A percentile compares a stretch with the other conserved stretches of the same genome.
Evolutionary conservation across 2,797 vertebrate genomes (phyloP).

Genomic region (Galago senegalensis): DNA sequence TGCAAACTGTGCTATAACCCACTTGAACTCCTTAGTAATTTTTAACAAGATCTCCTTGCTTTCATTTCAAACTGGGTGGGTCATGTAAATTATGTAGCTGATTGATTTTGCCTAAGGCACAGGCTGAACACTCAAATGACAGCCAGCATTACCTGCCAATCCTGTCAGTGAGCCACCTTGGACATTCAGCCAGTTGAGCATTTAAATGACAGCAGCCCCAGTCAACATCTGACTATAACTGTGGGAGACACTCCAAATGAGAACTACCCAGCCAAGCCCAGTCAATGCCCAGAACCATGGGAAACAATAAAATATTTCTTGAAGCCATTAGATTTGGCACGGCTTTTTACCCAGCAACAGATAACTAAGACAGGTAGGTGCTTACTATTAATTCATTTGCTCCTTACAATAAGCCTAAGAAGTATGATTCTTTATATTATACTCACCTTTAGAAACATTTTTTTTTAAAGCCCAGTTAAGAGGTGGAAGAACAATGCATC

Average conservation of each 20-base stretch:
- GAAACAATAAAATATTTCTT: neutral
- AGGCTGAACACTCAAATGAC: neutral
- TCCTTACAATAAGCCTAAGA: neutral
- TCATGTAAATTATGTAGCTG: neutral
- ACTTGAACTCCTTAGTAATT: neutral
- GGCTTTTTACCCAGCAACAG: neutral
- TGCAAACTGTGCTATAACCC: neutral
- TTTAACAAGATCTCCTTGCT: neutral
- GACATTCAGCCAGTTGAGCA: neutral
- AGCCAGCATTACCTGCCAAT: neutral
- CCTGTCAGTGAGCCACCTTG: neutral
- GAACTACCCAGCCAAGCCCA: neutral
- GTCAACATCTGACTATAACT: neutral
- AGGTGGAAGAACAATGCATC: neutral
- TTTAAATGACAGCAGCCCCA: neutral
- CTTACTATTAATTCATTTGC: conserved; percentile 20
- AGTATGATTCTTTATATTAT: neutral
- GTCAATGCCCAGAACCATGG: neutral
- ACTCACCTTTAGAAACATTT: conserved; percentile 9
- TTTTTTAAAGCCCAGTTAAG: neutral
- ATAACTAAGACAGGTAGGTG: neutral
- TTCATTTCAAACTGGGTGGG: neutral
- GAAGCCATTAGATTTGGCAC: neutral
- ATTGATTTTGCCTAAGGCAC: neutral
- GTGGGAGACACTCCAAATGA: neutral